These are phyloP conservation scores for Pedetes capensis DNA, from an alignment of 2,113 vertebrate genomes.

Conservation along the genomic window DNA sequence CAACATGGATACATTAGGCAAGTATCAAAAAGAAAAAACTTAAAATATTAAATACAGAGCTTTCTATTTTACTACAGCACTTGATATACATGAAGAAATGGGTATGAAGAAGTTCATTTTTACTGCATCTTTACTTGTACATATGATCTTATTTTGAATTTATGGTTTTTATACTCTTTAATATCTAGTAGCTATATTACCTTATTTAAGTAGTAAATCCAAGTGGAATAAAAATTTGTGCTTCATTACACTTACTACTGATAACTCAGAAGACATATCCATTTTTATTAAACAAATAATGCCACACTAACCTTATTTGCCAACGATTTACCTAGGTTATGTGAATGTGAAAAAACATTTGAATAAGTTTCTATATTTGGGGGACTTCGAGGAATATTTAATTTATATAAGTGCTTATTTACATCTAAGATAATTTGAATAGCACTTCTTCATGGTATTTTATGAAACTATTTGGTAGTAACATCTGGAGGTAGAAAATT, in stretches of 20 bases:
- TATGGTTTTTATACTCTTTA: neutral
- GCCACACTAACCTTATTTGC: neutral
- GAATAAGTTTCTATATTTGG: neutral
- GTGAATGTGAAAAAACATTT: neutral
- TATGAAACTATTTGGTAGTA: neutral
- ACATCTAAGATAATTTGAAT: constrained; percentile 3
- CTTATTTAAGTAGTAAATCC: neutral
- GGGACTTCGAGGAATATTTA: neutral
- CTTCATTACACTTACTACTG: neutral
- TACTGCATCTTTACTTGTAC: neutral
- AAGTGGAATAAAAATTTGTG: neutral
- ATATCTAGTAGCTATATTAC: neutral
- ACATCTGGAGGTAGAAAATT: neutral
- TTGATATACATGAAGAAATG: neutral
- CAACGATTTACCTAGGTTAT: neutral
- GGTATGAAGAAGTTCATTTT: neutral
- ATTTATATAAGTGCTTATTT: neutral
- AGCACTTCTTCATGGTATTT: neutral
- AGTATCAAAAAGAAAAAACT: neutral
- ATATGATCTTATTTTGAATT: neutral
- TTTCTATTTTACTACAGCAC: neutral
- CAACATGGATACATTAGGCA: neutral
- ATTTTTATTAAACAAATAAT: neutral
- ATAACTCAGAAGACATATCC: constrained; percentile 1
- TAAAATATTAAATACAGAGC: neutral